Conservation (phyloP, 2,797 vertebrate species). For the Poliocrania exsul region DNA sequence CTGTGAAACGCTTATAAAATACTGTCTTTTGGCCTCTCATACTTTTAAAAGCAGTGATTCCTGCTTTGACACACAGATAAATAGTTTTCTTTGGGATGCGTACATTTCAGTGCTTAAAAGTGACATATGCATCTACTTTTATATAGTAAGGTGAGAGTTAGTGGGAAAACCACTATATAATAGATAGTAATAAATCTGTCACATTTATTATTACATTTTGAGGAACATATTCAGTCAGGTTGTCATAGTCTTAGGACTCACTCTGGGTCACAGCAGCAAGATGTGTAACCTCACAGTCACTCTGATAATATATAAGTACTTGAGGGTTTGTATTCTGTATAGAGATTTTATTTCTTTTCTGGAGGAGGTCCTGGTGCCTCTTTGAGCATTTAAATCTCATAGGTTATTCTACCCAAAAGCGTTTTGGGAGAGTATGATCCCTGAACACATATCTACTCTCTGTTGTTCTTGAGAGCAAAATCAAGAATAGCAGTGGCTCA, state of each 20-base stretch:
- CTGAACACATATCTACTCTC: neutral
- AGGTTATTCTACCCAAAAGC: neutral
- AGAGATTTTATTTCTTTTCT: conserved; percentile 8
- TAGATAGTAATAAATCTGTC: neutral
- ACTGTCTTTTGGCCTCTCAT: neutral
- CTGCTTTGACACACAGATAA: neutral
- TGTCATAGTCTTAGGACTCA: neutral
- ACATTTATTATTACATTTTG: conserved; percentile 1
- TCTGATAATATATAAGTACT: neutral
- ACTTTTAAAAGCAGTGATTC: neutral
- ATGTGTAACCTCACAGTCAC: neutral
- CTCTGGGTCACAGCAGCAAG: conserved; percentile 4
- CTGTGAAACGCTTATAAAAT: neutral
- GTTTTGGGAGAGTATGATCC: neutral
- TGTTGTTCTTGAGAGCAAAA: neutral
- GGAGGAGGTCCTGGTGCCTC: neutral
- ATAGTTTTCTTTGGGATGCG: neutral
- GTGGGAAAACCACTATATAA: neutral
- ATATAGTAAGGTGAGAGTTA: neutral
- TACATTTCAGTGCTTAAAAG: neutral
- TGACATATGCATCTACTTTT: neutral
- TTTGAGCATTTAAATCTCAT: neutral
- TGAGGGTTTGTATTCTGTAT: neutral
- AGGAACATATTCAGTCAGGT: neutral
- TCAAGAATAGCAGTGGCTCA: neutral